Evolutionary conservation across 2,797 vertebrate species (phyloP).

Genomic region (Mallotus villosus): DNA sequence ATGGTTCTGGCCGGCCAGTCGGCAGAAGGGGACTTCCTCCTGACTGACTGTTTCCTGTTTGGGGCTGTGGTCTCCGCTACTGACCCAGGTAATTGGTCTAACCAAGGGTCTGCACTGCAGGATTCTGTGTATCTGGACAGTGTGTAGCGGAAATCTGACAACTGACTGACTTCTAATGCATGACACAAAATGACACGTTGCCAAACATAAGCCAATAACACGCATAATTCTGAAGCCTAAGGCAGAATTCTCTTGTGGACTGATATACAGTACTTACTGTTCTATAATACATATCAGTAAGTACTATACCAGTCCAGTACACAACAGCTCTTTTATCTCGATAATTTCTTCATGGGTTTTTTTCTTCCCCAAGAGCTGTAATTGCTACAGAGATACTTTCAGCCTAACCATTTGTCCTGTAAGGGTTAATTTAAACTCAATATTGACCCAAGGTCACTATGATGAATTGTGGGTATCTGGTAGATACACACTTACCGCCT

Average conservation of each 20-base stretch:
- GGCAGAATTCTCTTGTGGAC: no score
- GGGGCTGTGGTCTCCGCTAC: constrained; percentile 86
- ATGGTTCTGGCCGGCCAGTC: constrained; percentile 71
- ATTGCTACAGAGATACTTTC: neutral
- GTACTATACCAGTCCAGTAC: no score
- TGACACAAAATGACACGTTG: no score
- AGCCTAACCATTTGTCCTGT: neutral
- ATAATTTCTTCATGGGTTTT: neutral
- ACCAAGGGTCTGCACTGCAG: neutral
- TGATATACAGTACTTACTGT: no score
- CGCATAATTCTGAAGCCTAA: no score
- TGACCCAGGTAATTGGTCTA: constrained; percentile 80
- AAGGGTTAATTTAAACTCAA: neutral
- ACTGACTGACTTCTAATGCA: no score
- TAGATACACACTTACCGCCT: no score
- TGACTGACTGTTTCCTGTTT: constrained; percentile 85
- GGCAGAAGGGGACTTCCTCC: constrained; percentile 76
- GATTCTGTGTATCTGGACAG: no score
- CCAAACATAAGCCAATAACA: no score
- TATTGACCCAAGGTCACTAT: neutral
- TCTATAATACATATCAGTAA: no score
- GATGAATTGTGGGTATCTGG: no score
- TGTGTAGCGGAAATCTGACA: no score
- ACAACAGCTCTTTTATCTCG: neutral
- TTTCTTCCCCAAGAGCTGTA: neutral